Base-by-base conservation (phyloP, 2,113 vertebrate species). In the Progne subis region DNA sequence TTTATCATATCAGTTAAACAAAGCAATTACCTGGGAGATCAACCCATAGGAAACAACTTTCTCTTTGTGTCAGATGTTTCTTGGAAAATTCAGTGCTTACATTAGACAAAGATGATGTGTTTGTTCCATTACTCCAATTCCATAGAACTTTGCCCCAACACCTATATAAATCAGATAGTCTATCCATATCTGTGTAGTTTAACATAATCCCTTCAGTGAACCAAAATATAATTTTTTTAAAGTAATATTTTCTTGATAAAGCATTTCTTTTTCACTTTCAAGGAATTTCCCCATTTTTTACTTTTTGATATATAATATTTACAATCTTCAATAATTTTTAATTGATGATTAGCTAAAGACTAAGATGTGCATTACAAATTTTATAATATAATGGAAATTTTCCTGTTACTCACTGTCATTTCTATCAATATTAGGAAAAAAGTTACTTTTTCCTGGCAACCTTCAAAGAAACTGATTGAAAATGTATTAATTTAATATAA, bases 21-120 rank as follows among this genome's bases (percentile, higher is more conserved):
- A 77, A 52, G 10, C 6, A 69, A 1, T 11, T n/a, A n/a, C 3
- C 19, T 67, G 6, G 20, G 17, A 70, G 8, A 46, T n/a, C 8
- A 69, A 49, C 11, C 1, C 3, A 3, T 24, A 44, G 2, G 7
- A 80, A 60, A 44, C 0, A 0, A 46, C 5, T 31, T 82, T 46
- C 11, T 63, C 4, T 41, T 52, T 81, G 43, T 25, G 31, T 60
- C 43, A 49, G 2, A 3, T 49, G 29, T 82, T 61, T 13, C 8
- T 5, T 52, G 18, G 25, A 74, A 84, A 72, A 77, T 43, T 68
- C 20, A 80, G 11, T 52, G 5, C 6, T 94, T 78, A 29, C 1
- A 16, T 78, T 60, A 79, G 18, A 69, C 4, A 56, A 7, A 5
- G 14, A 68, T 60, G 10, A 64, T 20, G 15, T 28, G 1, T 32